A percentile compares a stretch with the other conserved stretches of the same genome.
phyloP scores from a whole-genome alignment of 1,140 invertebrate species.

The Cydia splendana region DNA sequence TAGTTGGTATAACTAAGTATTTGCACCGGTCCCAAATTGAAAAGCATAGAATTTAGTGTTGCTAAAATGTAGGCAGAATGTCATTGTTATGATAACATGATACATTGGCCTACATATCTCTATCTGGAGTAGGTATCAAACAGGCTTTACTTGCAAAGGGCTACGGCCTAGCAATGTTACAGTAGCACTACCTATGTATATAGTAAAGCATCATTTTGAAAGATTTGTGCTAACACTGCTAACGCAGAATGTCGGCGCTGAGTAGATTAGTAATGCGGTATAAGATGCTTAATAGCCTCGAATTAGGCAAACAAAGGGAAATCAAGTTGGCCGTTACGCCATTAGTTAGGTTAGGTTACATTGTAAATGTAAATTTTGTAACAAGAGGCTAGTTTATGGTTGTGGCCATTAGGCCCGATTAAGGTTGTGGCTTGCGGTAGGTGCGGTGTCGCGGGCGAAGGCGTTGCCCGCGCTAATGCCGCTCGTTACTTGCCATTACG shows the following conservation, averaged over 20 bases:
- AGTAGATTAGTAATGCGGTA: neutral
- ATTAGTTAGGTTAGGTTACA: too few relatives aligned
- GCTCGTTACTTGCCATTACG: slow-evolving; percentile 10
- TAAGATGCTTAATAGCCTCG: neutral
- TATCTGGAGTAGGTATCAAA: too few relatives aligned
- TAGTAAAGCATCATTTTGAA: neutral
- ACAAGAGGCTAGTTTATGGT: neutral
- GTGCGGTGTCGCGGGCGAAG: slow-evolving; percentile 11
- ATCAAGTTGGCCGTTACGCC: too few relatives aligned
- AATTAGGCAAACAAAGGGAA: too few relatives aligned
- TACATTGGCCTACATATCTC: too few relatives aligned
- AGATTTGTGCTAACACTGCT: neutral
- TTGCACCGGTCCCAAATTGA: too few relatives aligned
- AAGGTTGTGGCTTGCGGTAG: neutral
- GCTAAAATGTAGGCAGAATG: too few relatives aligned
- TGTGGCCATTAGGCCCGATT: neutral
- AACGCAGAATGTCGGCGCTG: too few relatives aligned
- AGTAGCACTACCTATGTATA: too few relatives aligned
- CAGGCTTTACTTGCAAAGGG: neutral
- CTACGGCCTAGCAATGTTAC: neutral
- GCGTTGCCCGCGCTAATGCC: slow-evolving; percentile 2
- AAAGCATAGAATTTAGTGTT: too few relatives aligned
- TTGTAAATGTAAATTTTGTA: neutral
- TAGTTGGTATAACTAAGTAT: too few relatives aligned
- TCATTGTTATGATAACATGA: too few relatives aligned